Percentiles rank a stretch among this genome's conserved stretches.
Conservation (phyloP, 1,140 invertebrate species). For the Drosophila micromelanica region DNA sequence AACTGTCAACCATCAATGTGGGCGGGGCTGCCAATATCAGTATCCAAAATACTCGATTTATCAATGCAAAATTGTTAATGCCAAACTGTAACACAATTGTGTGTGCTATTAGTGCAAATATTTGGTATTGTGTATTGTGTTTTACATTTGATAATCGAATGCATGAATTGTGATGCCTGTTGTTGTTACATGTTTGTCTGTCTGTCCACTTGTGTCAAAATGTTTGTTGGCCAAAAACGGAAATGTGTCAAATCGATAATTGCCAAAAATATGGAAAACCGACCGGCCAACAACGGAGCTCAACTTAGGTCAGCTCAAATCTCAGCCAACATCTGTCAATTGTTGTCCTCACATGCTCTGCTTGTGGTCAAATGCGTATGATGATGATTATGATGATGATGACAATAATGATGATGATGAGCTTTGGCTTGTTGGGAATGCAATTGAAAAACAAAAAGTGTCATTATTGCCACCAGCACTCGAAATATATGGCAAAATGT, state of each 20-base stretch:
- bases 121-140: slow-evolving; percentile 29
- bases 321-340: slow-evolving; percentile 8
- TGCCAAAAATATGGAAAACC: slow-evolving; percentile 55
- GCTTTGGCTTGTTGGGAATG: slow-evolving; percentile 15
- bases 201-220: slow-evolving; percentile 54
- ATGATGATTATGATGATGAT: slow-evolving; percentile 1
- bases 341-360: slow-evolving; percentile 5
- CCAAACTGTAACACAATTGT: slow-evolving; percentile 40
- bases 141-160: slow-evolving; percentile 44
- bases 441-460: slow-evolving; percentile 52
- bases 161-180: slow-evolving; percentile 32
- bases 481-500: slow-evolving; percentile 48
- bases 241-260: slow-evolving; percentile 82
- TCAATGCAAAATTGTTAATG: slow-evolving; percentile 35
- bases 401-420: slow-evolving; percentile 21
- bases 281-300: not conserved
- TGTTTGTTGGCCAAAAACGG: slow-evolving; percentile 59
- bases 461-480: slow-evolving; percentile 49
- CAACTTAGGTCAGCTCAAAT: slow-evolving; percentile 6
- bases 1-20: not conserved
- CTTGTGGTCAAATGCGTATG: slow-evolving; percentile 8
- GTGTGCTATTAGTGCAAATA: slow-evolving; percentile 19
- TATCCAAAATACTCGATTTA: slow-evolving; percentile 8
- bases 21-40: no score
- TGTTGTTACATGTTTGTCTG: not conserved